A percentile compares a stretch with the other conserved stretches of the same genome.
phyloP scores from a whole-genome alignment of 2,113 vertebrate genomes.

The Cricetomys ansorgei region DNA sequence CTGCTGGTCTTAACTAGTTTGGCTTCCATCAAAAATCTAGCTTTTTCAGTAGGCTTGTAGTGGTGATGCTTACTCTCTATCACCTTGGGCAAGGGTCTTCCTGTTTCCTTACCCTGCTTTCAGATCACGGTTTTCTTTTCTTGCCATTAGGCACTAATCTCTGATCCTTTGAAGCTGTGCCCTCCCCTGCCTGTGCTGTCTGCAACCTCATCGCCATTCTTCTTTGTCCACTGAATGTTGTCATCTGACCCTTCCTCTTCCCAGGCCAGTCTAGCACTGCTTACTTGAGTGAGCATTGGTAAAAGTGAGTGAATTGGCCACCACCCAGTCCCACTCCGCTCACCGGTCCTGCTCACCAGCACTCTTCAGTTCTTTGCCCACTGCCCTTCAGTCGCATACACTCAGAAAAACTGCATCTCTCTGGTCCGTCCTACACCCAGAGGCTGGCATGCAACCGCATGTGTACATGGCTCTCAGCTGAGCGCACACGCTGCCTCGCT shows the following conservation, averaged over 20 bases:
- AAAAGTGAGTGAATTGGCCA: background rate
- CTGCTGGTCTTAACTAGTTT: background rate
- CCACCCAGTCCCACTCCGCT: background rate
- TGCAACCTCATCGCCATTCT: background rate
- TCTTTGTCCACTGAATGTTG: background rate
- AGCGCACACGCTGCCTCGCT: background rate
- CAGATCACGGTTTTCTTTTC: background rate
- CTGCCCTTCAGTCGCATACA: background rate
- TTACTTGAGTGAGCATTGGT: background rate
- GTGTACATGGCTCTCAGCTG: background rate
- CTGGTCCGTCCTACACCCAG: background rate
- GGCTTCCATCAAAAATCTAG: background rate
- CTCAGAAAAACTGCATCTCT: background rate
- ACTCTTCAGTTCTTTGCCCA: background rate
- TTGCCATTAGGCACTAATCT: background rate
- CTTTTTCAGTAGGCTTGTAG: background rate
- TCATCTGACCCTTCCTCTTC: background rate
- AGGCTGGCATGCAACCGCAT: background rate
- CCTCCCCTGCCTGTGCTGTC: background rate
- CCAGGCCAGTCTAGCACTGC: background rate
- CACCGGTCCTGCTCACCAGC: too few species aligned
- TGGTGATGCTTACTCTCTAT: background rate
- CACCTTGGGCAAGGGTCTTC: background rate
- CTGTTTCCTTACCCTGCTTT: background rate
- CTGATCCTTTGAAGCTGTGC: conserved; percentile 2